Conservation (phyloP, 2,113 vertebrate species). For the Axis porcinus region DNA sequence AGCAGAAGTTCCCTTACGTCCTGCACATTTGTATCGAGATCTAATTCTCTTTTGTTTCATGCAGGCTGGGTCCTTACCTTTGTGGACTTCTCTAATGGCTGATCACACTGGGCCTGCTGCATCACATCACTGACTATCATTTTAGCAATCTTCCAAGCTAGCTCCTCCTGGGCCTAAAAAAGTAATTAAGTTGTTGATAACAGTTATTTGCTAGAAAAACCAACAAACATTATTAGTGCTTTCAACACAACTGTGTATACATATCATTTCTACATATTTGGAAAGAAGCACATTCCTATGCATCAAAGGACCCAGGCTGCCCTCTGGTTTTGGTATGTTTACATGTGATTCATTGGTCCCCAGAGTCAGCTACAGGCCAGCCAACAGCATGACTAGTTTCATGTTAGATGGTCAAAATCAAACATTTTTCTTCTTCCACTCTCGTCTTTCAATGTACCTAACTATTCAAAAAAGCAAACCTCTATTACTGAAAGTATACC, state of each 20-base stretch:
- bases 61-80: conserved; percentile 81
- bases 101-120: conserved; percentile 91
- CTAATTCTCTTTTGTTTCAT: neutral
- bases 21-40: neutral
- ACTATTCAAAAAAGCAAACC: neutral
- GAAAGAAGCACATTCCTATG: neutral
- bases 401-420: neutral
- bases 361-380: neutral
- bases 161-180: conserved; percentile 95
- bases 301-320: neutral
- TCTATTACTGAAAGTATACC: neutral
- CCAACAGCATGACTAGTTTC: neutral
- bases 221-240: neutral
- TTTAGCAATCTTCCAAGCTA: conserved; percentile 99
- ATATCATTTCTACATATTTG: neutral
- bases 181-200: conserved; percentile 38
- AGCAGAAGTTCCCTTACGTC: neutral
- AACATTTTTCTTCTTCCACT: neutral
- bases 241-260: neutral
- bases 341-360: neutral
- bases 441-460: neutral
- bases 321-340: neutral
- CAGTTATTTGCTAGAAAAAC: neutral
- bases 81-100: conserved; percentile 84
- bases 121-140: conserved; percentile 99